Evolutionary conservation across 2,797 vertebrate genomes (phyloP).

Genomic region (Cuniculus paca): DNA sequence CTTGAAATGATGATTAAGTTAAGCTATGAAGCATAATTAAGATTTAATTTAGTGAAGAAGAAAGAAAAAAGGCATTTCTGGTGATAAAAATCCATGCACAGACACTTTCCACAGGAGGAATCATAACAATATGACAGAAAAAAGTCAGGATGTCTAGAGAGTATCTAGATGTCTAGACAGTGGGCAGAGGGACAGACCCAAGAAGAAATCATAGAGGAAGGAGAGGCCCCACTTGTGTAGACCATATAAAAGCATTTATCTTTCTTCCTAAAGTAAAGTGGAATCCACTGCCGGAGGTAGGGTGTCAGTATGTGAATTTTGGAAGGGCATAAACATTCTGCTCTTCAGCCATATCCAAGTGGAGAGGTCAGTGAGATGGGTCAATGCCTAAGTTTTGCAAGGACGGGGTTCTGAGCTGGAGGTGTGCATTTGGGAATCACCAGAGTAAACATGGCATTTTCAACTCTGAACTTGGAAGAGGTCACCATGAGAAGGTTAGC

Average conservation of each 20-base stretch:
- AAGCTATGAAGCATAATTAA: neutral
- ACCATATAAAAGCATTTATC: neutral
- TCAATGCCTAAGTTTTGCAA: neutral
- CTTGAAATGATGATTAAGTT: neutral
- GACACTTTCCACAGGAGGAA: neutral
- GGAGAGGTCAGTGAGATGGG: neutral
- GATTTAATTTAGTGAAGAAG: slow-evolving; percentile 35
- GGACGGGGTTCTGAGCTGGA: neutral
- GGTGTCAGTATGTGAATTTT: neutral
- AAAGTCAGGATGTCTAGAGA: neutral
- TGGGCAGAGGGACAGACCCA: neutral
- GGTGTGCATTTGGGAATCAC: neutral
- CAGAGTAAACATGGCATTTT: neutral
- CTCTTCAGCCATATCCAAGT: neutral
- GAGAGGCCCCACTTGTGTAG: neutral
- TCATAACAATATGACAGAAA: neutral
- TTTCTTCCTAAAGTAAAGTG: neutral
- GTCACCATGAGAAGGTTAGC: neutral
- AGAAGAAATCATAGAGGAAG: neutral
- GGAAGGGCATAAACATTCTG: neutral
- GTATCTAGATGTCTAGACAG: neutral
- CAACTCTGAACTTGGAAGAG: neutral
- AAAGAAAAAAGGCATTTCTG: neutral
- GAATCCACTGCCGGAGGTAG: neutral
- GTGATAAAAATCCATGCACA: neutral